Evolutionary conservation across 2,888 invertebrate species (phyloP), one percentile per base, ranked within the genome.

Genomic region (Temnothorax unifasciatus): DNA sequence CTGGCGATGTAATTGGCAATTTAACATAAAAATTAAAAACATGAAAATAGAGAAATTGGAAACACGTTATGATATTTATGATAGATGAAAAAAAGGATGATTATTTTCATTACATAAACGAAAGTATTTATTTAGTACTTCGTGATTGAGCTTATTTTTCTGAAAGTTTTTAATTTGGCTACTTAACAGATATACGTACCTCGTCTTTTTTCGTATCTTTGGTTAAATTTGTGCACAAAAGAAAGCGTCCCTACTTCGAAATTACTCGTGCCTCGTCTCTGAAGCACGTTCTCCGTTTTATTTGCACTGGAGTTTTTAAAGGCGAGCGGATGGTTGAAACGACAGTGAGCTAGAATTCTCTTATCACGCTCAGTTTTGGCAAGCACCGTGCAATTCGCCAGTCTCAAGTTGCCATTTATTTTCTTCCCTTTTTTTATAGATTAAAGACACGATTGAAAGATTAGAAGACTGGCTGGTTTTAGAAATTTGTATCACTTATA

Each of bases 151-250:
- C 34, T 18, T 29, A 29, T 71, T 38, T 71, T 38, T 47, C 15
- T 41, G 4, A 68, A 68, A 69, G 34, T 34, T 18, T 15, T 47
- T 47, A 50, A 41, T 73, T 59, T 41, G 1, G 5, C 0, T 54
- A 41, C 3, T 41, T 41, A 29, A 41, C 3, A 77, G 1, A 38
- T 54, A 6, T 21, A 73, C 85, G 73, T 71, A 85, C 85, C 83
- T 85, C 41, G 50, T 47, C 47, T 25, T 29, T 38, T 18, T 61
- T 77, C 77, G 73, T 71, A 57, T 64, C 57, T 52, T 64, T 1
- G 63, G 76, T 29, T 8, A 69, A 69, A 50, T 47, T 57, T 21
- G 29, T 29, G 21, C 44, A 47, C 64, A 25, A 2, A 44, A 61
- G 8, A 1, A 54, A 18, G 5, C 13, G 54, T n/a, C 15, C 2